These are phyloP conservation scores for Varecia variegata DNA, from an alignment of 2,797 vertebrate species.

Conservation along the genomic window DNA sequence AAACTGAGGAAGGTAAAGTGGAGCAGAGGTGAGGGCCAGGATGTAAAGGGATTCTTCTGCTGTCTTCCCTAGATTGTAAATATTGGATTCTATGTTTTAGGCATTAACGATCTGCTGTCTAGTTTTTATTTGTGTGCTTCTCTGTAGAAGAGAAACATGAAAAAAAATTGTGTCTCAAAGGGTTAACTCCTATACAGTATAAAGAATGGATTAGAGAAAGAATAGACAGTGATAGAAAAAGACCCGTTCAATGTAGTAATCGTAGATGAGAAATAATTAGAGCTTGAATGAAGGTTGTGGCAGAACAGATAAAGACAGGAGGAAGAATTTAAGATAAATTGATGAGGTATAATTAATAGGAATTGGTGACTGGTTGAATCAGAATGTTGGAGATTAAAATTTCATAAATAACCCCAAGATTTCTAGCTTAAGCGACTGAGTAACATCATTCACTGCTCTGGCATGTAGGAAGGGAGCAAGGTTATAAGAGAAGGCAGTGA, in stretches of 20 bases:
- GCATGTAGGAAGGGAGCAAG: background rate
- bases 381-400: background rate
- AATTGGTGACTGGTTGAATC: background rate
- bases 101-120: background rate
- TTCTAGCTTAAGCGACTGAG: background rate
- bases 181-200: background rate
- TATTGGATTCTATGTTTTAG: background rate
- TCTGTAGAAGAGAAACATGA: background rate
- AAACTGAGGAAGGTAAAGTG: background rate
- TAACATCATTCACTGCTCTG: background rate
- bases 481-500: background rate
- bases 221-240: background rate
- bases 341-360: background rate
- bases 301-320: background rate
- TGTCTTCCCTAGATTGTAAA: background rate
- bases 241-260: background rate
- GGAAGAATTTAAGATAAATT: background rate
- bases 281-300: background rate
- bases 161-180: background rate
- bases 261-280: background rate
- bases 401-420: background rate
- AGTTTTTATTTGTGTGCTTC: background rate
- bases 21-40: background rate
- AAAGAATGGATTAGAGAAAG: background rate
- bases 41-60: background rate